Evolutionary conservation across 2,113 vertebrate genomes (phyloP), one percentile per base, ranked within the genome.

Genomic region (Erinaceus europaeus): DNA sequence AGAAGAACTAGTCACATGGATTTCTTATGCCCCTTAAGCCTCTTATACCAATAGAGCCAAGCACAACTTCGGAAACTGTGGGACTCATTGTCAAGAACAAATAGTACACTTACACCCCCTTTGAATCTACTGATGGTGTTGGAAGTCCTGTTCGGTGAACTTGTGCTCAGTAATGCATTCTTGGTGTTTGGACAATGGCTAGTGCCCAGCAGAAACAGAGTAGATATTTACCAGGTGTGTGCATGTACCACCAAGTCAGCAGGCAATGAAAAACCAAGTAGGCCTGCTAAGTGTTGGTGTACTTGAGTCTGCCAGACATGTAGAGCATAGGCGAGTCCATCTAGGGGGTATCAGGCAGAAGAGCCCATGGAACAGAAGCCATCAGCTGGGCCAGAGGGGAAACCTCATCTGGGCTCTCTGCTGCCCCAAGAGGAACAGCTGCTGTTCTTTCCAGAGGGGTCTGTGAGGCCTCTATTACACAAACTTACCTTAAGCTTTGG

Each of bases 11-110:
- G n/a, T n/a, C n/a, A n/a, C n/a, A n/a, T n/a, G n/a, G n/a, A n/a
- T n/a, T n/a, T n/a, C n/a, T n/a, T n/a, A n/a, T n/a, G n/a, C n/a
- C n/a, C 81, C 13, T 44, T 32, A 55, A 91, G 46, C 10, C 48
- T 46, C 48, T 86, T 50, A 44, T 32, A n/a, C n/a, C n/a, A n/a
- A n/a, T n/a, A 76, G 84, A 90, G 72, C 44, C 73, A 55, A 80
- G 38, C 27, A 80, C 21, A 44, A 68, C 15, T 62, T 20, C 67
- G 72, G 13, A 27, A 72, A 52, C 21, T 50, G 73, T 21, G 8
- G 36, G 40, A 21, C 25, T 27, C 69, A 48, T 38, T 69, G 72
- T 21, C 55, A 38, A 94, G 79, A 82, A 62, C 57, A n/a, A 76
- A 81, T 23, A 81, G 53, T 12, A 61, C 57, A 20, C 13, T 59